Conservation (phyloP, 2,797 vertebrate genomes). For the Acridotheres tristis region DNA sequence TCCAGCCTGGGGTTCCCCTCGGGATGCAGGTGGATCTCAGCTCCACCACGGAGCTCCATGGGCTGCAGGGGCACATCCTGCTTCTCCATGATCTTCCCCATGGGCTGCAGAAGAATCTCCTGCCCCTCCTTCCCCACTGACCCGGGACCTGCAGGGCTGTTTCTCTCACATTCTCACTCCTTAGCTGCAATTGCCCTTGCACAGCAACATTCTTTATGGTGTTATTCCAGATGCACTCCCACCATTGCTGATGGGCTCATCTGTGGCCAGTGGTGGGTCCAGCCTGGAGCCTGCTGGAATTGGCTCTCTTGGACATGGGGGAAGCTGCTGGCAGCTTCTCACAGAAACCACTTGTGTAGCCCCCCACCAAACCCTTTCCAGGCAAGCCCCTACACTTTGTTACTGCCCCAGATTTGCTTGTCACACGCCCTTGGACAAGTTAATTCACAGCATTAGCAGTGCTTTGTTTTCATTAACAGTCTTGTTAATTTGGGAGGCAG, state of each 20-base stretch:
- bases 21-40: neutral
- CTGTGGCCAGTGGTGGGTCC: neutral
- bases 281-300: neutral
- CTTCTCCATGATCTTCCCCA: neutral
- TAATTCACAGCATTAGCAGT: slow-evolving; percentile 39
- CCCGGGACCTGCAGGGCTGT: neutral
- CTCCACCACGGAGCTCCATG: neutral
- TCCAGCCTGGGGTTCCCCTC: fast-evolving
- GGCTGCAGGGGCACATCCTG: neutral
- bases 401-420: slow-evolving; percentile 39
- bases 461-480: slow-evolving; percentile 43
- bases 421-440: slow-evolving; percentile 39
- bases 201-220: neutral
- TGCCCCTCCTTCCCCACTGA: neutral
- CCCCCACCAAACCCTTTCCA: neutral
- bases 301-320: neutral
- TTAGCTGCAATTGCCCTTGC: neutral
- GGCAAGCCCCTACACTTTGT: neutral
- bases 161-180: neutral
- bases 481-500: slow-evolving; percentile 32
- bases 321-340: neutral
- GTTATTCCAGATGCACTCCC: neutral
- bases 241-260: fast-evolving
- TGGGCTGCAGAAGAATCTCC: neutral
- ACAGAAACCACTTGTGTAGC: neutral